phyloP scores from a whole-genome alignment of 2,797 vertebrate genomes.

The Acipenser transmontanus region DNA sequence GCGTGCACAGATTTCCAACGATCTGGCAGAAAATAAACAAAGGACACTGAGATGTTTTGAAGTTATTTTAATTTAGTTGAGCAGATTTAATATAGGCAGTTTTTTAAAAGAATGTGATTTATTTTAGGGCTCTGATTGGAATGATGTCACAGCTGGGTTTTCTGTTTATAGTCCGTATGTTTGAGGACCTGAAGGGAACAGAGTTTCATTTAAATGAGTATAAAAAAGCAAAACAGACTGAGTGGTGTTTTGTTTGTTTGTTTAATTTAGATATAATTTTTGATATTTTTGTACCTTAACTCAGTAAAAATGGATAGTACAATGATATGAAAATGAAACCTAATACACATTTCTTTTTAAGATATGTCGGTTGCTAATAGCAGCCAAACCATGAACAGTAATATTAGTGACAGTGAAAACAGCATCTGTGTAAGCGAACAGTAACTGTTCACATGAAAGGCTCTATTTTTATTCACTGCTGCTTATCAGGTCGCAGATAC shows the following conservation, averaged over 20 bases:
- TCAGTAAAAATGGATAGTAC: too few species aligned
- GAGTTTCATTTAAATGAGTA: slow-evolving; percentile 57
- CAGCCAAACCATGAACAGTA: too few species aligned
- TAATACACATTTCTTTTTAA: too few species aligned
- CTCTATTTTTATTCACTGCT: too few species aligned
- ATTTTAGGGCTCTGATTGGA: slow-evolving; percentile 59
- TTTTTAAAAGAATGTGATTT: slow-evolving; percentile 62
- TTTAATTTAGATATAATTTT: too few species aligned
- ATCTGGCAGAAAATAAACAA: slow-evolving; percentile 69
- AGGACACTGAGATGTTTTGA: slow-evolving; percentile 70
- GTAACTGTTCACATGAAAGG: too few species aligned
- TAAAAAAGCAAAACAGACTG: background rate
- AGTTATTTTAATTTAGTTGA: slow-evolving; percentile 82
- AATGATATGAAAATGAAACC: too few species aligned
- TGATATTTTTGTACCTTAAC: too few species aligned
- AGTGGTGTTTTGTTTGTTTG: background rate
- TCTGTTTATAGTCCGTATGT: slow-evolving; percentile 70
- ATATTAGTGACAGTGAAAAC: too few species aligned
- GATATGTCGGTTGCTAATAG: too few species aligned
- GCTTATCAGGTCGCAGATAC: too few species aligned
- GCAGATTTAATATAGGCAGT: slow-evolving; percentile 60
- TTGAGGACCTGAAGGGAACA: slow-evolving; percentile 78
- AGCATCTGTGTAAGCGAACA: too few species aligned
- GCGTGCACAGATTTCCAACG: slow-evolving; percentile 93
- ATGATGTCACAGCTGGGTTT: slow-evolving; percentile 57